Conservation (phyloP, 2,888 invertebrate genomes). For the Eumacrocentrus americanus region DNA sequence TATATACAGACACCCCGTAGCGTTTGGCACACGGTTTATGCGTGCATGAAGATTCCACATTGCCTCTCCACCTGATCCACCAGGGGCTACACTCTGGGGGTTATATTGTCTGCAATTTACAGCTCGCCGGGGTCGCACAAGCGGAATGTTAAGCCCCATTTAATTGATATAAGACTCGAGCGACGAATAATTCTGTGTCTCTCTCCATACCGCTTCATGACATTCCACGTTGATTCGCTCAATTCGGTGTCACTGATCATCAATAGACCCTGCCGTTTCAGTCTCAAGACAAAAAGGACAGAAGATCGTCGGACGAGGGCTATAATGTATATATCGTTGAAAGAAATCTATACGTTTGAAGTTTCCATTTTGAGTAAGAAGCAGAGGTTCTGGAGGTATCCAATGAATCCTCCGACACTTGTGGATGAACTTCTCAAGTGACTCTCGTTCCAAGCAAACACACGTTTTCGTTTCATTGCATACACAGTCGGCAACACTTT, state of each 20-base stretch:
- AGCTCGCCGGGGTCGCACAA: constrained; percentile 17
- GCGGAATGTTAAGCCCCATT: constrained; percentile 45
- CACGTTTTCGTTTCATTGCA: constrained; percentile 11
- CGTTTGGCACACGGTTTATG: no score
- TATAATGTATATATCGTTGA: no score
- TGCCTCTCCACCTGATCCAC: constrained; percentile 19
- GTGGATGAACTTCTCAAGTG: neutral
- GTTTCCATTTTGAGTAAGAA: neutral
- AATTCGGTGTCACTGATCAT: constrained; percentile 18
- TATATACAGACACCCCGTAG: neutral
- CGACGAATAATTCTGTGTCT: constrained; percentile 6
- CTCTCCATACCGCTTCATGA: neutral
- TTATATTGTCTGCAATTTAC: constrained; percentile 30
- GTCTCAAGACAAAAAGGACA: no score
- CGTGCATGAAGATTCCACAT: constrained; percentile 1
- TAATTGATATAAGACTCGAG: constrained; percentile 40
- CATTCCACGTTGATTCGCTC: constrained; percentile 8
- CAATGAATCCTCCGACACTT: constrained; percentile 5
- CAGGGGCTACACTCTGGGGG: constrained; percentile 23
- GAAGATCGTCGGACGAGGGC: no score
- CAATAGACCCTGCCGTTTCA: constrained; percentile 3
- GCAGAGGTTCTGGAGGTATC: neutral
- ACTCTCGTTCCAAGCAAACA: constrained; percentile 7
- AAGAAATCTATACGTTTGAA: no score
- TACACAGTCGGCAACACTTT: constrained; percentile 37